A percentile compares a stretch with the other conserved stretches of the same genome.
Evolutionary conservation across 2,888 invertebrate genomes (phyloP).

Genomic region (Druceiella hillmani): DNA sequence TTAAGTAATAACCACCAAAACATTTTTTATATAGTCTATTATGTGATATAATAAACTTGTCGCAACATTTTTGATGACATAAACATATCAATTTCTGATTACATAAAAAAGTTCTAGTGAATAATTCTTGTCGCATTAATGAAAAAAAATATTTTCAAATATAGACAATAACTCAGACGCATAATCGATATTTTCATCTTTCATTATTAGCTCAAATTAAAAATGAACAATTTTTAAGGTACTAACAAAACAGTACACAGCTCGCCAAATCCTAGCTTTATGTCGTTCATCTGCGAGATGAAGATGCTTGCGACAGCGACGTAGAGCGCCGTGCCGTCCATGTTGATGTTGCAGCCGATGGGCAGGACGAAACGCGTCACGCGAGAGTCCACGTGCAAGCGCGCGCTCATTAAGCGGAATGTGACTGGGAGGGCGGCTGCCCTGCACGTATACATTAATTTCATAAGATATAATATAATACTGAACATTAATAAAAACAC

Average conservation of each 20-base stretch:
- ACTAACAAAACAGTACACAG: conserved; percentile 81
- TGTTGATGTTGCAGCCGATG: conserved; percentile 88
- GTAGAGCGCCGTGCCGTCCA: conserved; percentile 89
- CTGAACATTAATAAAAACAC: too few species aligned
- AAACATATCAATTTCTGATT: conserved; percentile 9
- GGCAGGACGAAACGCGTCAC: conserved; percentile 85
- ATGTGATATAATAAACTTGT: too few species aligned
- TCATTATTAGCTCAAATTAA: too few species aligned
- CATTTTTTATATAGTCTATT: too few species aligned
- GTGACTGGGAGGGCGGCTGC: conserved; percentile 87
- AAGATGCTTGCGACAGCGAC: conserved; percentile 86
- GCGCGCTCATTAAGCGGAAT: conserved; percentile 80
- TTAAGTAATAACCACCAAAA: too few species aligned
- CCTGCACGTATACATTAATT: too few species aligned
- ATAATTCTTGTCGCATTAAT: background rate
- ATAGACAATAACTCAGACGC: too few species aligned
- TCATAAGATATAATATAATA: too few species aligned
- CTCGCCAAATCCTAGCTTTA: conserved; percentile 74
- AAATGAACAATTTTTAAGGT: conserved; percentile 2
- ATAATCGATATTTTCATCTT: too few species aligned
- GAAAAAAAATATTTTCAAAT: background rate
- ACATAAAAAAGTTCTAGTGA: too few species aligned
- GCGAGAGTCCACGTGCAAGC: conserved; percentile 71
- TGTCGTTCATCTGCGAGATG: conserved; percentile 84
- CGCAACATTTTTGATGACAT: conserved; percentile 4